Base-by-base conservation (phyloP, 1,140 invertebrate species). In the Sinonovacula constricta region DNA sequence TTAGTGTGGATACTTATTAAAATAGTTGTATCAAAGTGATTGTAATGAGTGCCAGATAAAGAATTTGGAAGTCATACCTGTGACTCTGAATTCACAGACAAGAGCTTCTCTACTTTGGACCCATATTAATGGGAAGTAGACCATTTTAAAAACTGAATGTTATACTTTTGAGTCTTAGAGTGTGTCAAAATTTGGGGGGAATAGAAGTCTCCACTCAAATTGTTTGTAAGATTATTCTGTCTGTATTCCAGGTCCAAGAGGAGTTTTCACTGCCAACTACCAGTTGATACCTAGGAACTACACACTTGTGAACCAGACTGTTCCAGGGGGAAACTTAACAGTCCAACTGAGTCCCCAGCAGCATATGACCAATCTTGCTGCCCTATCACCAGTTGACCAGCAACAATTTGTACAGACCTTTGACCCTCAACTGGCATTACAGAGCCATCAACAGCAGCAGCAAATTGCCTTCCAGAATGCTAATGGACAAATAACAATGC, bases 391-490 rank as follows among this genome's bases (percentile, higher is more conserved):
- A 0, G 18, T 76, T 53, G 66, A 78, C 36, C 72, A 76, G 24
- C 72, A 76, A 56, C 75, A 77, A 26, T 65, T 76, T 36, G 18
- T 76, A 4, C 72, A 76, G 28, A 30, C 72, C 22, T 76, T 76
- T 67, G 72, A 76, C 56, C 49, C 72, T 18, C 62, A 67, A 22
- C 33, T 76, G 49, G 72, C 72, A 2, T 18, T 76, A 14, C 72
- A 76, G 24, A 22, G 39, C 14, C n/a, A n/a, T n/a, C 72, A 76
- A 33, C 51, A 76, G 12, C 62, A 66, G 34, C 72, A 76, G 33
- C 72, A 76, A 28, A 65, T 76, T 18, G 62, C 72, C n/a, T 76
- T 76, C 49, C 72, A 76, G 34, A 76, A 76, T 76, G 72, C 62
- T 45, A 65, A 53, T 31, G 62, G 72, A n/a, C 72, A 76, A 31